These are phyloP conservation scores for Stomorhina lunata DNA, from an alignment of 2,888 invertebrate genomes.

Conservation along the genomic window DNA sequence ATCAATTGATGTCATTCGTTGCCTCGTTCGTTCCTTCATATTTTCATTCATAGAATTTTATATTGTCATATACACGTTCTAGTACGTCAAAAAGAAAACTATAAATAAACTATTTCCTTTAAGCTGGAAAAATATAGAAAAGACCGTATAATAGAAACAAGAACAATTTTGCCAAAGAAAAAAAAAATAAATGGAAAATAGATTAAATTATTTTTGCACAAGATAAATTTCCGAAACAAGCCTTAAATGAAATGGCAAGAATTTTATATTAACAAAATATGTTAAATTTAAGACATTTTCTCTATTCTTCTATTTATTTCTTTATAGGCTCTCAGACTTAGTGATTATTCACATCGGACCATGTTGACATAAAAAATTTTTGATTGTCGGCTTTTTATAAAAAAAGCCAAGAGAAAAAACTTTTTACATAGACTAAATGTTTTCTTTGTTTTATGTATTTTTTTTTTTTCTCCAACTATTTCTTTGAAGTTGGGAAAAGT, in stretches of 20 bases:
- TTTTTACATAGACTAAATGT: conserved; percentile 10
- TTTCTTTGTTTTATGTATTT: conserved; percentile 8
- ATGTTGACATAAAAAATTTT: conserved; percentile 46
- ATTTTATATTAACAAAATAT: conserved; percentile 22
- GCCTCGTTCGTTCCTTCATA: too few species aligned
- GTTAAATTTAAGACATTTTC: conserved; percentile 35
- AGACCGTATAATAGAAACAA: background rate
- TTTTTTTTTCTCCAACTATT: conserved; percentile 23
- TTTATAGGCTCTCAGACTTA: conserved; percentile 33
- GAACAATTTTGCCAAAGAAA: background rate
- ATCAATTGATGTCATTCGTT: conserved; percentile 36
- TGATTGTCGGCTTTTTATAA: conserved; percentile 18
- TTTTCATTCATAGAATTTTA: background rate
- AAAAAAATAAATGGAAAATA: background rate
- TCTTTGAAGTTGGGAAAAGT: conserved; percentile 39
- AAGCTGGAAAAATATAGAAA: background rate
- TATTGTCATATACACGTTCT: conserved; percentile 7
- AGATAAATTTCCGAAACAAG: conserved; percentile 24
- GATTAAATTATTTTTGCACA: conserved; percentile 25
- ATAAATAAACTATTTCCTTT: conserved; percentile 24
- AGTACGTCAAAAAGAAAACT: conserved; percentile 5
- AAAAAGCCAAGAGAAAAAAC: background rate
- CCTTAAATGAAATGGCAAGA: background rate
- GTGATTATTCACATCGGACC: conserved; percentile 24
- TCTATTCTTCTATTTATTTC: background rate